Base-by-base conservation (phyloP, 2,797 vertebrate genomes). In the Caiman crocodilus region DNA sequence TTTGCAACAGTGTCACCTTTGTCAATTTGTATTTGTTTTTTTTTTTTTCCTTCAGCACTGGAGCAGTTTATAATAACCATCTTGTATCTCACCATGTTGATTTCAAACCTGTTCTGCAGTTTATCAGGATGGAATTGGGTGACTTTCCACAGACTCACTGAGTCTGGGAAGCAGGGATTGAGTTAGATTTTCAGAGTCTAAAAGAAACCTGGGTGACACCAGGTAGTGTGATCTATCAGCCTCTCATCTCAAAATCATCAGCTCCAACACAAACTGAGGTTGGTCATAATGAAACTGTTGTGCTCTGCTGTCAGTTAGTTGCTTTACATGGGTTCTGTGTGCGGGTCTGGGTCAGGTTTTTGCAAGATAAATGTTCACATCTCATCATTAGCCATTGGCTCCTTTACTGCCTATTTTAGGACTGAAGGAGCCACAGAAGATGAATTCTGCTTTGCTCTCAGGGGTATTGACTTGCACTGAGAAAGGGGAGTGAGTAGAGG, bases 21-120 rank as follows among this genome's bases (percentile, higher is more conserved):
- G 42, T 42, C 9, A 7, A 42, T 42, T 42, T 42, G 42, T 42
- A 42, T 42, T 42, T 42, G 42, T 82, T 79, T 69, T 16, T 16
- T 13, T 17, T 82, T 82, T 79, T 69, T 16, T 17, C 58, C 84
- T 91, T 0, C 0, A n/a, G 0, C 35, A 42, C 42, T 42, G 42
- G 42, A 42, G 42, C 42, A 42, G 42, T 42, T 42, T 42, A 42
- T 42, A 42, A 42, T 42, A 42, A 7, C 9, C 42, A 2, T 42
- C 42, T 42, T 42, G 42, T 9, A 42, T 42, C 42, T 42, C 42
- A 42, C 42, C 42, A 42, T 42, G 42, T 42, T 42, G 42, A 42
- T 42, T 42, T 42, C 42, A 42, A 42, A 42, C 42, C 42, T 42
- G 42, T 42, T 42, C 42, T 42, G 42, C 42, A 8, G 42, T 42